Conservation (phyloP, 2,888 invertebrate genomes). For the Cyclophora punctaria region DNA sequence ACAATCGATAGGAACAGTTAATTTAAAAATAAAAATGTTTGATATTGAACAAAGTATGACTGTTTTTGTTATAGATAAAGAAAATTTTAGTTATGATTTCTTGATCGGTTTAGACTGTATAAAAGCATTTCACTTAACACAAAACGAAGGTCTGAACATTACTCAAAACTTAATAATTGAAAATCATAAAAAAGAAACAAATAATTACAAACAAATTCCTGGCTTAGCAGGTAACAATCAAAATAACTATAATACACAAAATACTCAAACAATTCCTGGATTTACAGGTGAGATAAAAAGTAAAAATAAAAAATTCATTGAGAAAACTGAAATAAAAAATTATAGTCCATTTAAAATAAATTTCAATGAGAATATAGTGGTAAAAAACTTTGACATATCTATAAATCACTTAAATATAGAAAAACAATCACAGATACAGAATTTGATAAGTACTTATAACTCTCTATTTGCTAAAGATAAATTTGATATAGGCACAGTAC, state of each 20-base stretch:
- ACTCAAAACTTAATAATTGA: constrained; percentile 1
- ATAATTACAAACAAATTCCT: not conserved
- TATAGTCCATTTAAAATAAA: constrained; percentile 7
- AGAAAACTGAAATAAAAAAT: constrained; percentile 1
- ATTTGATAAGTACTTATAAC: constrained; percentile 10
- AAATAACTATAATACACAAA: not conserved
- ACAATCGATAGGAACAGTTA: constrained; percentile 9
- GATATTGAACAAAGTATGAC: constrained; percentile 15
- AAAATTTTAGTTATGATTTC: constrained; percentile 24
- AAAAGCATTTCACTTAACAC: constrained; percentile 18
- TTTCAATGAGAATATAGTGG: constrained; percentile 16
- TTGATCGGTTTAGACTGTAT: constrained; percentile 21
- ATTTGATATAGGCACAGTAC: constrained; percentile 21
- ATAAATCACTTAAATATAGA: constrained; percentile 2
- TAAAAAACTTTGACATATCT: constrained; percentile 3
- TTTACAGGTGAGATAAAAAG: not conserved
- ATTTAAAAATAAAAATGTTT: constrained; percentile 9
- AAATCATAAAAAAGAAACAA: constrained; percentile 1
- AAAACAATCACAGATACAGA: constrained; percentile 8
- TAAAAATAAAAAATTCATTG: not conserved
- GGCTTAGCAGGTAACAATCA: not conserved
- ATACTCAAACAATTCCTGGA: not conserved
- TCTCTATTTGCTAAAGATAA: constrained; percentile 17
- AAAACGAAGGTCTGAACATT: constrained; percentile 20
- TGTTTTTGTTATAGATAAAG: constrained; percentile 18